Evolutionary conservation across 2,797 vertebrate species (phyloP), one percentile per base, ranked within the genome.

Genomic region (Mus spretus): DNA sequence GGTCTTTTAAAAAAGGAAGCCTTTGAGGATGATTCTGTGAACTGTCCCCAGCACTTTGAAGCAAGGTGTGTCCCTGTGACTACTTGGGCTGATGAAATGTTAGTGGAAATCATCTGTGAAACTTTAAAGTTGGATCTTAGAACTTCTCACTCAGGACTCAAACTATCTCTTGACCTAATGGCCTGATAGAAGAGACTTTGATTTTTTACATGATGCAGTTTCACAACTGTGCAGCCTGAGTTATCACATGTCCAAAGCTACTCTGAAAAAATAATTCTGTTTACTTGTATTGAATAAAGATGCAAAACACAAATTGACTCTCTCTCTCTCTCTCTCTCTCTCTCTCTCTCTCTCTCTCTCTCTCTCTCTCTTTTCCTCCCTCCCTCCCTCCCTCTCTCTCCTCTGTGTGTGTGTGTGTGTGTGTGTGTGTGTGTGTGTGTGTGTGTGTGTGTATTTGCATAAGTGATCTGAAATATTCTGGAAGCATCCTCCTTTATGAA

Each of bases 111-210:
- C 28, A 67, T 53, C 57, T 75, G 80, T 67, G 91, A 22, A 87
- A 77, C 40, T 90, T 93, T 83, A 72, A 75, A 77, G 20, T n/a
- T 55, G 63, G 84, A 81, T 87, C 57, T 15, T 81, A 59, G 34
- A 44, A 75, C 79, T 31, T 10, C 50, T 75, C 61, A 24, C 53
- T 17, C 61, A 86, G 44, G 63, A 17, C 34, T 87, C 19, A 20
- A 40, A 26, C 65, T 88, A 37, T 78, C 40, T 82, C 59, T 94
- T 94, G 81, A 82, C 65, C 61, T 89, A 3, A 57, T 34, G 44
- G 4, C 7, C 78, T 77, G 77, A 72, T 19, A 91, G 72, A 92
- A 81, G 50, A 92, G 40, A 55, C 77, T 95, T 86, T 92, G 90
- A 78, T 83, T 88, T 88, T 81, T 44, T 47, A 44, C 15, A 50